phyloP scores from a whole-genome alignment of 2,888 invertebrate species.

The Cyrtodaria siliqua region DNA sequence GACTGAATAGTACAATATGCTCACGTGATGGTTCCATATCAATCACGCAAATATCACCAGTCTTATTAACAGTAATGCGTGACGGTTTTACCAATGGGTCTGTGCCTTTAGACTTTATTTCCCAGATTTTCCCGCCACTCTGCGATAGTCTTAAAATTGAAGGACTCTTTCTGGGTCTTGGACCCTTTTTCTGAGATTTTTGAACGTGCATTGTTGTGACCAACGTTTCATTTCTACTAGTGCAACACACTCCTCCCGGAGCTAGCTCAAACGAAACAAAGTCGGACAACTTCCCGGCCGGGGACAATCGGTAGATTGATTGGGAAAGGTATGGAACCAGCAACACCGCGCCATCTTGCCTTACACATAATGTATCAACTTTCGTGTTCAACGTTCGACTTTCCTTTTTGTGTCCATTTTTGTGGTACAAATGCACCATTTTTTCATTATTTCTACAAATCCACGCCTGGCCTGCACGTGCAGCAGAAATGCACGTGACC shows the following conservation, averaged over 20 bases:
- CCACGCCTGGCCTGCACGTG: constrained; percentile 49
- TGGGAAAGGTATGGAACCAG: constrained; percentile 48
- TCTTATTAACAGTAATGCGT: constrained; percentile 41
- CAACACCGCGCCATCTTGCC: constrained; percentile 42
- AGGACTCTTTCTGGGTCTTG: constrained; percentile 37
- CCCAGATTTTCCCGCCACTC: constrained; percentile 44
- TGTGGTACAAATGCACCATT: constrained; percentile 43
- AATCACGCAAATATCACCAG: constrained; percentile 55
- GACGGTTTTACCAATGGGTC: constrained; percentile 49
- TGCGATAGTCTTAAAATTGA: constrained; percentile 43
- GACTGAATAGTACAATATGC: constrained; percentile 49
- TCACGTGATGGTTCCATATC: constrained; percentile 44
- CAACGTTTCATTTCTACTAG: constrained; percentile 52
- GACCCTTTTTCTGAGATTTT: constrained; percentile 60
- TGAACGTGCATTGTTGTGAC: constrained; percentile 45
- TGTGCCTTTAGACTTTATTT: constrained; percentile 51
- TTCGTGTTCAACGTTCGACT: constrained; percentile 39
- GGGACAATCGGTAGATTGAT: constrained; percentile 32
- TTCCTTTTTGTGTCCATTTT: constrained; percentile 59
- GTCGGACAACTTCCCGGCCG: constrained; percentile 27
- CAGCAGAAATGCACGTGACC: constrained; percentile 31
- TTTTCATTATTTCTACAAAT: constrained; percentile 46
- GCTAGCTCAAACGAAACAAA: constrained; percentile 52
- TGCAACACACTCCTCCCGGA: constrained; percentile 44
- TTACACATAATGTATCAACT: constrained; percentile 26